These are phyloP conservation scores for Saturnia pavonia DNA, from an alignment of 2,888 invertebrate genomes.

Conservation along the genomic window DNA sequence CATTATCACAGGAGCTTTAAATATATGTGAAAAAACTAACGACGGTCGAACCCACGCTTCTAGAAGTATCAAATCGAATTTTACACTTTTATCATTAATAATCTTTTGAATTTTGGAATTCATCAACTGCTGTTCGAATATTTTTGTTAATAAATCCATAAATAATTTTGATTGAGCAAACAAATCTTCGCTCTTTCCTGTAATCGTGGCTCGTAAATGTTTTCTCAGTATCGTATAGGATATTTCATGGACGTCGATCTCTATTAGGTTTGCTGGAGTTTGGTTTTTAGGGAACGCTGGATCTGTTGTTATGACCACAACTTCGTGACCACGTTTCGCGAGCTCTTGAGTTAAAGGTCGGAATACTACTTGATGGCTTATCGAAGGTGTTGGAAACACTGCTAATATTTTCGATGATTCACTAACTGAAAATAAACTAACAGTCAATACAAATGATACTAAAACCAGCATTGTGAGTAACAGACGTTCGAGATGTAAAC, in stretches of 20 bases:
- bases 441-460: not conserved
- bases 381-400: constrained; percentile 49
- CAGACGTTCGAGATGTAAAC: not conserved
- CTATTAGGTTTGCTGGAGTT: constrained; percentile 49
- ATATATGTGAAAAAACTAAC: constrained; percentile 42
- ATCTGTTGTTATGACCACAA: constrained; percentile 57
- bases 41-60: constrained; percentile 42
- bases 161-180: not conserved
- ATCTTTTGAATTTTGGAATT: constrained; percentile 34
- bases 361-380: constrained; percentile 57
- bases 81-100: constrained; percentile 31
- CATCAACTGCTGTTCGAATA: constrained; percentile 25
- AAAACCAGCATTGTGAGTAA: constrained; percentile 1
- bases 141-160: not conserved
- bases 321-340: constrained; percentile 58
- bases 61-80: constrained; percentile 50
- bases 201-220: constrained; percentile 16
- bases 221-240: constrained; percentile 38
- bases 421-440: not conserved
- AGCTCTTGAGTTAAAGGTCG: constrained; percentile 52
- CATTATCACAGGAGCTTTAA: constrained; percentile 51
- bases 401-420: constrained; percentile 50
- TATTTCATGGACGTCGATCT: constrained; percentile 55
- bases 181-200: constrained; percentile 21
- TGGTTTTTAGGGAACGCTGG: constrained; percentile 40